Percentiles rank a stretch among this genome's conserved stretches.
These are phyloP conservation scores for Sarcophaga carnaria DNA, from an alignment of 2,888 invertebrate species.

Conservation along the genomic window DNA sequence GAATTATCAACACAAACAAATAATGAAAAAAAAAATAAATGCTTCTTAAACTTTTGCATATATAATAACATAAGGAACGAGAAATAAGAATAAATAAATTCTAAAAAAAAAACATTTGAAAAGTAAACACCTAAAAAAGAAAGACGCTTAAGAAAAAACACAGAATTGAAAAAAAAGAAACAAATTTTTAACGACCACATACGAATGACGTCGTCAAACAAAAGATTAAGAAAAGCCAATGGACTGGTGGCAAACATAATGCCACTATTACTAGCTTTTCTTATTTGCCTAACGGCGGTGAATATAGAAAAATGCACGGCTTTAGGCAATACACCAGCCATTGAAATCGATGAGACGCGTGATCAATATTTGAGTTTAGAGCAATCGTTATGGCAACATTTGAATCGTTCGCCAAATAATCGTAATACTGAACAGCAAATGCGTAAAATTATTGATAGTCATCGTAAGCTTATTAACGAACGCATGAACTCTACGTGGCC, in stretches of 20 bases:
- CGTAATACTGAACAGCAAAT: constrained; percentile 75
- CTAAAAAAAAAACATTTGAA: not conserved
- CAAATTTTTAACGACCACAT: constrained; percentile 19
- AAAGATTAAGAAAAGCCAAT: constrained; percentile 25
- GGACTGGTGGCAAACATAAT: constrained; percentile 8
- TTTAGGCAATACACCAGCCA: constrained; percentile 25
- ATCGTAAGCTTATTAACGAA: constrained; percentile 76
- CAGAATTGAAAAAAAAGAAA: not conserved
- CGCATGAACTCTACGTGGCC: constrained; percentile 73
- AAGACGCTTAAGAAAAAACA: not conserved
- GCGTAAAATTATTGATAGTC: constrained; percentile 78
- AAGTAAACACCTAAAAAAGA: constrained; percentile 17
- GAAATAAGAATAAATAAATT: constrained; percentile 5
- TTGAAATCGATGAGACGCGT: constrained; percentile 84
- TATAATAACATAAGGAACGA: constrained; percentile 2
- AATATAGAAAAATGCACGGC: not conserved
- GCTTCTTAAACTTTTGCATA: constrained; percentile 38
- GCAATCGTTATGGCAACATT: constrained; percentile 78
- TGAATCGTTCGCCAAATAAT: constrained; percentile 73
- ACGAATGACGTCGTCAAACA: constrained; percentile 5
- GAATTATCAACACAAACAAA: constrained; percentile 28
- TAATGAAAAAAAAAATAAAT: not conserved
- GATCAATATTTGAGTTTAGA: constrained; percentile 85
- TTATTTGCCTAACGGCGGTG: not conserved
- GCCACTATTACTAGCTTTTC: not conserved